Evolutionary conservation across 1,140 invertebrate genomes (phyloP).

Genomic region (Anastrepha obliqua): DNA sequence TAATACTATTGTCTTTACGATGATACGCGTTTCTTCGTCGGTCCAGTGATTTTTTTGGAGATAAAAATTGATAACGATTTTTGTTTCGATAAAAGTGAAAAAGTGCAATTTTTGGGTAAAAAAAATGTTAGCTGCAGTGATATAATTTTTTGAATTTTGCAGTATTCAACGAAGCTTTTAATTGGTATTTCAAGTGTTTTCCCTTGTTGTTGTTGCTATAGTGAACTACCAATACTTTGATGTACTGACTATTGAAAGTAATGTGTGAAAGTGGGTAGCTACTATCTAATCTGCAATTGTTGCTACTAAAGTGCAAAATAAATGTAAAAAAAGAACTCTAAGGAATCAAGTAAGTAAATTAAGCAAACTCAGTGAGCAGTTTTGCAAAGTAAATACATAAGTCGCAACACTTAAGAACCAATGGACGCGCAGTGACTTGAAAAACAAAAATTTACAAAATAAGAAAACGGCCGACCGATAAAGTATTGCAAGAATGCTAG

Average conservation of each 20-base stretch:
- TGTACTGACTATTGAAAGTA: neutral
- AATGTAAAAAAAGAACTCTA: neutral
- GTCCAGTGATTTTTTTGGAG: neutral
- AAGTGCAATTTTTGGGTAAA: neutral
- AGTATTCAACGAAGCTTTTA: neutral
- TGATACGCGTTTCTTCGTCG: neutral
- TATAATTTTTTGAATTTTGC: neutral
- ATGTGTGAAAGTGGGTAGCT: neutral
- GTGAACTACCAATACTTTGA: neutral
- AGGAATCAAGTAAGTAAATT: conserved; percentile 21
- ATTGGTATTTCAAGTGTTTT: neutral
- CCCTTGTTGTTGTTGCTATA: neutral
- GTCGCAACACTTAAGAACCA: neutral
- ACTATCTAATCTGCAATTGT: conserved; percentile 27
- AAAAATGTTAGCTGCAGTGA: no score
- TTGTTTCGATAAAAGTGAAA: neutral
- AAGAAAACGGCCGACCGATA: neutral
- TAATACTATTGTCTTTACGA: neutral
- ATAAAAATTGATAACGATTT: neutral
- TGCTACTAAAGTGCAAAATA: neutral
- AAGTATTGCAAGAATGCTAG: conserved; percentile 15
- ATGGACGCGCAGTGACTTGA: neutral
- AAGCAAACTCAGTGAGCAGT: neutral
- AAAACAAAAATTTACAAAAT: neutral
- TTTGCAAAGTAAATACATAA: neutral